Evolutionary conservation across 2,888 invertebrate genomes (phyloP), one percentile per base, ranked within the genome.

Genomic region (Meliscaeva auricollis): DNA sequence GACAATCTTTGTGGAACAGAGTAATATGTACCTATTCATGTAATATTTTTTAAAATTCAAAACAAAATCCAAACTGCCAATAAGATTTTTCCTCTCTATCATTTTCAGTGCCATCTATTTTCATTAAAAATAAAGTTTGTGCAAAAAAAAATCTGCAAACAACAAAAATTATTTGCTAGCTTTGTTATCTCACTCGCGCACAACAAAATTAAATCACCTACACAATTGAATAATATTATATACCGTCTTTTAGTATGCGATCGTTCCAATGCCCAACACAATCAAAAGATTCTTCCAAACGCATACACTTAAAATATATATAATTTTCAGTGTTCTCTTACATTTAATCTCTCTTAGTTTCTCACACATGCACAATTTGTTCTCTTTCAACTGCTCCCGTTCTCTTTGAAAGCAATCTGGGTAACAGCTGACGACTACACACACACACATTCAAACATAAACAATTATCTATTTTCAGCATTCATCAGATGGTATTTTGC

Each of bases 381-480:
- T 44, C 62, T 64, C 62, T 64, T 64, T 1, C 1, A 62, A 26
- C 2, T 20, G 2, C 1, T n/a, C 26, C 1, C 1, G n/a, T 26
- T 38, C 52, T 54, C 52, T 54, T 69, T 54, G 20, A 69, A 41
- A 44, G 54, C 69, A 69, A 69, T 41, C 35, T 69, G 38, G 0
- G 2, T 15, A 69, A 69, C 69, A 69, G 52, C 69, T 69, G 52
- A 69, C 44, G 22, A 41, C 17, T 69, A 9, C 35, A 50, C 50
- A 32, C 46, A 50, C 35, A 32, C 30, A 30, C 50, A 66, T n/a
- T 3, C 35, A 38, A 15, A 54, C 11, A 54, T 20, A 58, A 56
- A 41, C 17, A 46, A 60, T 46, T 17, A 35, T 58, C 72, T 72
- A 72, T 72, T 72, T 72, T 72, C 35, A 60, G 72, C 72, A 26